A percentile compares a stretch with the other conserved stretches of the same genome.
These are phyloP conservation scores for Sycophila texana DNA, from an alignment of 2,888 invertebrate genomes.

Conservation along the genomic window DNA sequence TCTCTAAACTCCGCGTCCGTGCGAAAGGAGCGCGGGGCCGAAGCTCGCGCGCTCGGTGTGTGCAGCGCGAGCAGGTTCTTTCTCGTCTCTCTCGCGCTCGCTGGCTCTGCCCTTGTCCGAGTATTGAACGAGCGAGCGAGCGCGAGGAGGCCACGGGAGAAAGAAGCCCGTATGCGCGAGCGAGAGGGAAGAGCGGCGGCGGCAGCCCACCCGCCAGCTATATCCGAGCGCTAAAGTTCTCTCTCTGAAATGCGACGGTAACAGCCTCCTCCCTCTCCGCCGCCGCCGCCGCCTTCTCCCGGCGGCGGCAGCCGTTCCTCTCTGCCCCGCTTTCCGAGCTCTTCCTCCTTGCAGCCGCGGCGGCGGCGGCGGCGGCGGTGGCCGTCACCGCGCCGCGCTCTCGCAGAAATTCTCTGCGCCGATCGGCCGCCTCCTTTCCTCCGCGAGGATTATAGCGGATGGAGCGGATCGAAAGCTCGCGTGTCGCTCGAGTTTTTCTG, in stretches of 20 bases:
- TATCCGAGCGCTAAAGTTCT: conserved; percentile 69
- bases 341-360: not conserved
- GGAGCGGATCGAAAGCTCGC: conserved; percentile 6
- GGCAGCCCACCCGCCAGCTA: conserved; percentile 63
- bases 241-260: conserved; percentile 71
- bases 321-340: not conserved
- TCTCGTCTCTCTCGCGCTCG: conserved; percentile 48
- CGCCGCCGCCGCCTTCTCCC: conserved; percentile 10
- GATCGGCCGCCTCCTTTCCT: not conserved
- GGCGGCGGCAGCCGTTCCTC: not conserved
- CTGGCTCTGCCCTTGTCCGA: conserved; percentile 63
- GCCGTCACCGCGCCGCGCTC: not conserved
- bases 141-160: conserved; percentile 13
- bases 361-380: not conserved
- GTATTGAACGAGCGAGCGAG: conserved; percentile 72
- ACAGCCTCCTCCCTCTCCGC: conserved; percentile 59
- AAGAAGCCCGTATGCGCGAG: conserved; percentile 57
- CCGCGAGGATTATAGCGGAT: conserved; percentile 4
- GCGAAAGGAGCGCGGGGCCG: conserved; percentile 63
- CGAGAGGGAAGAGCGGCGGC: conserved; percentile 57
- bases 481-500: not conserved
- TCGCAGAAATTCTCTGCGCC: not conserved
- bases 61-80: conserved; percentile 20
- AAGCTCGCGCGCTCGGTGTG: not conserved
- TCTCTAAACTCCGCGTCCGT: no score